Conservation (phyloP, 2,797 vertebrate genomes). For the Sebastes miniatus region DNA sequence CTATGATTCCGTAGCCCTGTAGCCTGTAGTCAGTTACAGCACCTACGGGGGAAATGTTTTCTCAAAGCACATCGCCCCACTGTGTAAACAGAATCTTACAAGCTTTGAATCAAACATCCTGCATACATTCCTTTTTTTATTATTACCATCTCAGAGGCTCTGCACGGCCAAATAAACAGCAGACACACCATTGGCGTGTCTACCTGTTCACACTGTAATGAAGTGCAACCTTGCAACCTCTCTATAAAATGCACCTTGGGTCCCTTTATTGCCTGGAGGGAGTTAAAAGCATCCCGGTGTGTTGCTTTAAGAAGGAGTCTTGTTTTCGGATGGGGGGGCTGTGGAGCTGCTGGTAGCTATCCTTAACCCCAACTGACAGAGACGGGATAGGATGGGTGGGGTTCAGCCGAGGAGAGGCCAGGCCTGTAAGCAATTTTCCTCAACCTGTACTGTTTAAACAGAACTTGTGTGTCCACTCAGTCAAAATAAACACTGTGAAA, state of each 20-base stretch:
- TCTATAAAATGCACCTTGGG: slow-evolving; percentile 68
- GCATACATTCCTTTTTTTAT: slow-evolving; percentile 54
- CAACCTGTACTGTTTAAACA: slow-evolving; percentile 53
- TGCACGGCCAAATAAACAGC: slow-evolving; percentile 66
- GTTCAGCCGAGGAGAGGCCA: slow-evolving; percentile 35
- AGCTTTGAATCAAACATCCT: slow-evolving; percentile 64
- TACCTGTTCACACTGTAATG: slow-evolving; percentile 70
- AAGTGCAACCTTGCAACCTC: slow-evolving; percentile 71
- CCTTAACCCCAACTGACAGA: slow-evolving; percentile 63
- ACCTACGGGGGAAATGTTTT: slow-evolving; percentile 31
- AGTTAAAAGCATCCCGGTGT: slow-evolving; percentile 63
- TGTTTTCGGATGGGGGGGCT: slow-evolving; percentile 55
- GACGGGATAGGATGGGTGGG: slow-evolving; percentile 29
- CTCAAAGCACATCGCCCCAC: slow-evolving; percentile 21
- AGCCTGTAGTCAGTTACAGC: slow-evolving; percentile 9
- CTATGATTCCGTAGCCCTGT: neutral
- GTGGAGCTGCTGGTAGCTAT: slow-evolving; percentile 41
- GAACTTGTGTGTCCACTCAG: slow-evolving; percentile 47
- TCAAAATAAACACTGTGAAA: slow-evolving; percentile 64
- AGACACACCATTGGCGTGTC: slow-evolving; percentile 61
- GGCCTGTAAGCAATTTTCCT: slow-evolving; percentile 71
- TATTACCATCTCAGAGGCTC: slow-evolving; percentile 42
- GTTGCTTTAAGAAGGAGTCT: slow-evolving; percentile 59
- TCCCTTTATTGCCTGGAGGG: slow-evolving; percentile 69
- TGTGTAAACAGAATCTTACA: slow-evolving; percentile 56